phyloP scores from a whole-genome alignment of 2,113 vertebrate genomes.

The cattle (Bos taurus) region ARS-UCD2.0 NC_037337.1:31839501-31840000 shows the following conservation, averaged over 20 bases:
- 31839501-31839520: neutral
- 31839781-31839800: conserved; percentile 70
- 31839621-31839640: neutral
- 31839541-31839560: neutral
- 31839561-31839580: neutral
- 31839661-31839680: neutral
- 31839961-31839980: too few relatives aligned
- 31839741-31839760: conserved; percentile 51
- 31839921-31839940: too few relatives aligned
- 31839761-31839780: conserved; percentile 29
- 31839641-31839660: neutral
- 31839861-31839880: conserved; percentile 54
- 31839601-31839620: neutral
- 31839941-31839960: too few relatives aligned
- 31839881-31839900: neutral
- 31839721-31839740: conserved; percentile 49
- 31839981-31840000: too few relatives aligned
- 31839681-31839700: neutral
- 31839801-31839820: conserved; percentile 75
- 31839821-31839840: conserved; percentile 74
- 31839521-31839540: neutral
- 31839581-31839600: neutral
- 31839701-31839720: conserved; percentile 40
- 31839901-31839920: too few relatives aligned
- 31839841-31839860: conserved; percentile 61